Conservation (phyloP, 2,797 vertebrate species). For the Eidolon dupreanum region DNA sequence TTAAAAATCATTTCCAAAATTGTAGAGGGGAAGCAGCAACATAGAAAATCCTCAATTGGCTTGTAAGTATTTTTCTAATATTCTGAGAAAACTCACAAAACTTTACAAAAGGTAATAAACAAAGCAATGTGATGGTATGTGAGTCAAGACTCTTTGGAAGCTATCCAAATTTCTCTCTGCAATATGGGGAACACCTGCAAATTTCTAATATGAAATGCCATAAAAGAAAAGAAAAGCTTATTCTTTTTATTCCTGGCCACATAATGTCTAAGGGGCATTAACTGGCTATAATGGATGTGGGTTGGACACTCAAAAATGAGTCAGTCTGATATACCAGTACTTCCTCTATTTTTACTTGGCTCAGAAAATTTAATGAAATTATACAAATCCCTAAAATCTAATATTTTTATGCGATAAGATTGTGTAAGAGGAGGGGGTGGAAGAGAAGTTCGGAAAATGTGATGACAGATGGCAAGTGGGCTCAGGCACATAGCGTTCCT, state of each 20-base stretch:
- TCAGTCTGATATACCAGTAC: not conserved
- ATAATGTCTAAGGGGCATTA: not conserved
- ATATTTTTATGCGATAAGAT: constrained; percentile 83
- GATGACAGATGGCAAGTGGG: constrained; percentile 81
- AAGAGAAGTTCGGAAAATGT: constrained; percentile 80
- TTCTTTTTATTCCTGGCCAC: not conserved
- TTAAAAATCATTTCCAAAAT: not conserved
- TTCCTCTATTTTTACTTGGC: constrained; percentile 66
- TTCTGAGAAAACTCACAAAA: constrained; percentile 42
- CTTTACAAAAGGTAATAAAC: constrained; percentile 40
- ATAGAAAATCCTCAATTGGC: not conserved
- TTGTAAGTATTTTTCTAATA: not conserved
- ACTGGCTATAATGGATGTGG: not conserved
- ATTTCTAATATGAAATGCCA: constrained; percentile 38
- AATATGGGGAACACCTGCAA: constrained; percentile 40
- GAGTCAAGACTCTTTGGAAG: constrained; percentile 55
- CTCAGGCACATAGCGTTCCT: constrained; percentile 80
- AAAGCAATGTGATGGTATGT: constrained; percentile 21
- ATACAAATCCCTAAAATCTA: constrained; percentile 81
- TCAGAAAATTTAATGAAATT: constrained; percentile 78
- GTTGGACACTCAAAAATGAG: not conserved
- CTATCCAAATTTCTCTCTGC: constrained; percentile 20
- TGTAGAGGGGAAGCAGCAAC: not conserved
- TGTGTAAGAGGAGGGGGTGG: constrained; percentile 81
- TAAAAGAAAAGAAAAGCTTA: not conserved